A percentile compares a stretch with the other conserved stretches of the same genome.
These are phyloP conservation scores for Benitochromis conjunctus DNA, from an alignment of 2,113 vertebrate species.

Conservation along the genomic window DNA sequence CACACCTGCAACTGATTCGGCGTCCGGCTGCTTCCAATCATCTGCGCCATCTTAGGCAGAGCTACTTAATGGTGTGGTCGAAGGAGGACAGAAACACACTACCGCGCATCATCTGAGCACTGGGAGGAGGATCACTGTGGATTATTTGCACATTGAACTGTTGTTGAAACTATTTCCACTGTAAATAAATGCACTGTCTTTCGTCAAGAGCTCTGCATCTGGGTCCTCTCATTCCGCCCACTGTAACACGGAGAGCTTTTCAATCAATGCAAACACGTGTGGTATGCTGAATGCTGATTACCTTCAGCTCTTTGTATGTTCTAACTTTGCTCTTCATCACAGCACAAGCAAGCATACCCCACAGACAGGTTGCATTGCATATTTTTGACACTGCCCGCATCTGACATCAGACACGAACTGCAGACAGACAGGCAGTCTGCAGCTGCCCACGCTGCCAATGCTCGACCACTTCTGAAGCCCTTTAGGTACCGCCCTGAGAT, in stretches of 20 bases:
- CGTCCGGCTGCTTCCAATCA: no score
- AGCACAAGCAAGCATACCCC: neutral
- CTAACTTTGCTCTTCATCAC: neutral
- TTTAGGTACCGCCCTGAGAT: neutral
- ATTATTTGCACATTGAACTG: no score
- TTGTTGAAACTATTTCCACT: no score
- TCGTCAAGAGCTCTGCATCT: no score
- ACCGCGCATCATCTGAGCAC: no score
- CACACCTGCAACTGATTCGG: no score
- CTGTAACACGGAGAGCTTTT: neutral
- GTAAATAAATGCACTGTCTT: no score
- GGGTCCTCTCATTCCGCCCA: no score
- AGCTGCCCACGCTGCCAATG: neutral
- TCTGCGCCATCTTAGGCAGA: no score
- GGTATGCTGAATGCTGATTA: neutral
- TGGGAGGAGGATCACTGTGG: no score
- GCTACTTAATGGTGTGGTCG: no score
- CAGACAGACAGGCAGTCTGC: neutral
- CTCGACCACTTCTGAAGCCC: neutral
- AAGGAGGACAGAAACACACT: no score
- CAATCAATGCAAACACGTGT: neutral
- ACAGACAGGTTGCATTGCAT: neutral
- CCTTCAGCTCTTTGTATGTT: neutral
- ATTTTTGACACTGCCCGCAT: neutral
- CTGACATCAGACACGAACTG: neutral